phyloP scores from a whole-genome alignment of 2,797 vertebrate species.

The Aythya fuligula region DNA sequence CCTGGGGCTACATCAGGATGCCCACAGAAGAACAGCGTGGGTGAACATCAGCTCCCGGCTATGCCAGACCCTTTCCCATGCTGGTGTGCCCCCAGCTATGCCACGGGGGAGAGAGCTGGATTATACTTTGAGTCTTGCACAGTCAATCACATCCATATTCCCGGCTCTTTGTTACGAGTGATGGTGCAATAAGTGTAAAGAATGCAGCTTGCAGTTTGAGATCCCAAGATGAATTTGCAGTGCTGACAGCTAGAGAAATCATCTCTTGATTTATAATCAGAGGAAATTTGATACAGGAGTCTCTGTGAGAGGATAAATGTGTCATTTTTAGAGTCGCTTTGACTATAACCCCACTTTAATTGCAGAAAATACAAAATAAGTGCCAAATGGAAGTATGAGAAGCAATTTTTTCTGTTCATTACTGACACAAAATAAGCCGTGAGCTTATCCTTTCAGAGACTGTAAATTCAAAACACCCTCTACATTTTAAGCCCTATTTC shows the following conservation, averaged over 20 bases:
- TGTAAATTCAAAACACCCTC: constrained; percentile 69
- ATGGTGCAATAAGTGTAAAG: constrained; percentile 72
- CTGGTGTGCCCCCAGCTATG: background rate
- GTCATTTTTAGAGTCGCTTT: constrained; percentile 54
- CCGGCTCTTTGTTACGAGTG: background rate
- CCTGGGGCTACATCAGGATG: rapidly evolving
- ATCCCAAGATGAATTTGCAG: constrained; percentile 50
- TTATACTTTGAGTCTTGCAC: background rate
- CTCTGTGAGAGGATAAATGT: constrained; percentile 54
- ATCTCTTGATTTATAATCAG: constrained; percentile 65
- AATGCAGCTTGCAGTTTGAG: constrained; percentile 64
- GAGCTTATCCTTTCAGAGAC: constrained; percentile 70
- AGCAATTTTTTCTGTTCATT: constrained; percentile 66
- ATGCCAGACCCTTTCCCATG: background rate
- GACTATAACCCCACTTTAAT: constrained; percentile 59
- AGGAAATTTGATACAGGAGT: constrained; percentile 58
- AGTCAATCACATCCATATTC: constrained; percentile 26
- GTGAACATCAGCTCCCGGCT: background rate
- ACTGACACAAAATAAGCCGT: constrained; percentile 62
- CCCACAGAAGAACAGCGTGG: rapidly evolving
- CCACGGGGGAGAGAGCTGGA: background rate
- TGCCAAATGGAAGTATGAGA: constrained; percentile 66
- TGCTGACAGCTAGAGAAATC: constrained; percentile 67
- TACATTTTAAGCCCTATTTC: constrained; percentile 68
- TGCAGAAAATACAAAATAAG: constrained; percentile 70